Base-by-base conservation (phyloP, 2,797 vertebrate genomes). In the Ptychobarbus kaznakovi region DNA sequence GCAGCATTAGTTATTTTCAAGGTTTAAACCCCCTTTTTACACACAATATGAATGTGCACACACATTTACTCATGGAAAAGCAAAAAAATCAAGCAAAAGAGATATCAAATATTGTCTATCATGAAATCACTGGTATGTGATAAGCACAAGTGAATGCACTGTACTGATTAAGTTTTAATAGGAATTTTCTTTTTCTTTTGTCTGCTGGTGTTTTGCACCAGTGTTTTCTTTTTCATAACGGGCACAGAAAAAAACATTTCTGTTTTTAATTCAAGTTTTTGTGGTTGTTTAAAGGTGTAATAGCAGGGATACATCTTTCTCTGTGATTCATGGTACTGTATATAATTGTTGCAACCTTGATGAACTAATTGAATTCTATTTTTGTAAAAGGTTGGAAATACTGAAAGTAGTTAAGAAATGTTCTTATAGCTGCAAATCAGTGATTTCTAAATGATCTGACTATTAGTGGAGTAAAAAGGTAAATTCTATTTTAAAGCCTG, bases 121-220 rank as follows among this genome's bases (percentile, higher is more conserved):
- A 18, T 66, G 18, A 66, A 49, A 49, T 68, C 20, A 53, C 32
- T 72, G 46, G 16, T 56, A 40, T 76, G 49, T 56, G 25, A 22
- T 44, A 51, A 80, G 51, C 13, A 25, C n/a, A 68, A 28, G 61
- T 85, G 81, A 87, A 77, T 80, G 66, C 87, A 74, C 25, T 28
- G 89, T 69, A 6, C 25, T 22, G 35, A 76, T 72, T 81, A 16
- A 53, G 18, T 56, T 51, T 25, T 32, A 89, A 90, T 90, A 91
- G 84, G 22, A 3, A 25, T 68, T 49, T 66, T 7, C 20, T 49
- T 80, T 38, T 10, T 44, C 25, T 28, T 65, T 65, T 28, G 12
- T 6, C 25, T 32, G 13, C 6, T 51, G 44, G 20, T 6, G 38
- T 46, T 46, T 20, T 66, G 16, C 9, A 18, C 10, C 25, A 80